Evolutionary conservation across 2,888 invertebrate genomes (phyloP).

Genomic region (Augochlorella aurata): DNA sequence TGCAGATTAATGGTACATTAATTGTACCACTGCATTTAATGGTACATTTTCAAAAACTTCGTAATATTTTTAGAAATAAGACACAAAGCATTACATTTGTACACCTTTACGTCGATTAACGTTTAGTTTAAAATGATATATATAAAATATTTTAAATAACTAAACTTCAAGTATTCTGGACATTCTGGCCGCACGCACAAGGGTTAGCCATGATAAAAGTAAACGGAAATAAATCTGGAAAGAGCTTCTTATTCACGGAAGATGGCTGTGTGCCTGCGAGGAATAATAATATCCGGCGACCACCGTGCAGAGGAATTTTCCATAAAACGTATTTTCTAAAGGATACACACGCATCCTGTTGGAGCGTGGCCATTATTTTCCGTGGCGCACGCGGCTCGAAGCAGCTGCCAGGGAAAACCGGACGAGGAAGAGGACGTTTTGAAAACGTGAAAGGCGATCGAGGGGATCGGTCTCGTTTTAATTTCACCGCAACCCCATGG

Average conservation of each 20-base stretch:
- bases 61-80: too few species aligned
- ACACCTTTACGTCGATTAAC: too few species aligned
- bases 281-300: slow-evolving; percentile 22
- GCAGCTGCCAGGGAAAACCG: slow-evolving; percentile 58
- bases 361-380: slow-evolving; percentile 30
- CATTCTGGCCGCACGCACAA: too few species aligned
- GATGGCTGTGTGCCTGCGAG: slow-evolving; percentile 13
- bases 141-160: too few species aligned
- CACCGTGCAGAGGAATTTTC: slow-evolving; percentile 19
- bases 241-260: slow-evolving; percentile 8
- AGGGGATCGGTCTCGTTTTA: slow-evolving; percentile 43
- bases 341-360: slow-evolving; percentile 61
- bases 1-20: too few species aligned
- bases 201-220: neutral
- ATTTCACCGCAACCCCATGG: slow-evolving; percentile 47
- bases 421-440: slow-evolving; percentile 58
- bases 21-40: too few species aligned
- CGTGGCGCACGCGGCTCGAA: slow-evolving; percentile 4
- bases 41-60: too few species aligned
- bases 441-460: slow-evolving; percentile 24
- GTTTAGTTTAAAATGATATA: too few species aligned
- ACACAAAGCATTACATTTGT: too few species aligned
- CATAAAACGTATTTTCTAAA: slow-evolving; percentile 44
- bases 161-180: too few species aligned
- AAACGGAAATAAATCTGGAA: slow-evolving; percentile 6